Evolutionary conservation across 1,140 invertebrate species (phyloP), one percentile per base, ranked within the genome.

Genomic region (Drosophila leontia): DNA sequence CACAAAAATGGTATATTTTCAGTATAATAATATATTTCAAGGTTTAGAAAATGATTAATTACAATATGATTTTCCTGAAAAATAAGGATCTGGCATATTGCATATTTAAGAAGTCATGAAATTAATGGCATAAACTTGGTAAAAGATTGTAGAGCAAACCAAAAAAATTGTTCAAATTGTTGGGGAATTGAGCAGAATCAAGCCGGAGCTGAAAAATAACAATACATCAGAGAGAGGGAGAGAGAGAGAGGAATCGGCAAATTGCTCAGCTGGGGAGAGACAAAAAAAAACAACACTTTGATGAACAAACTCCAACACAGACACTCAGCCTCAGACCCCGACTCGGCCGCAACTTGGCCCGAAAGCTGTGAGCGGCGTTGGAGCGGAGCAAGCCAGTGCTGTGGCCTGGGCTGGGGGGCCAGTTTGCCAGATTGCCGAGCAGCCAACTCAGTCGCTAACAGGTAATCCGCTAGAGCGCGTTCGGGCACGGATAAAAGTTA

Each of bases 381-480:
- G 53, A 44, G 19, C 51, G 51, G 34, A 55, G 59, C 57, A 79
- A 48, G 58, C 75, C 48, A 51, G 45, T 8, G 17, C 37, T 55
- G 32, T 13, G 3, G 41, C 13, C 61, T 17, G 19, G 45, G 47
- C 57, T 37, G 58, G 58, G 41, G 41, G 39, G 56, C 41, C 45
- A 58, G 37, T 63, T 56, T 11, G 53, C 53, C 53, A 55, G 58
- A 51, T 37, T 63, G 29, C 29, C 11, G 51, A 42, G 48, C 75
- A 41, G 55, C 17, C 42, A 47, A 44, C 67, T 57, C 83, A 87
- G 83, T 87, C 80, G 83, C 76, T 58, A 87, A 65, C 83, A 60
- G 84, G 80, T 83, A 83, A 80, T 80, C 77, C 61, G 80, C 62
- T 64, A 63, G 84, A 74, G 83, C 83, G 84, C 84, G 83, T 77